Evolutionary conservation across 1,140 invertebrate genomes (phyloP).

Genomic region (Brachionus sp.): DNA sequence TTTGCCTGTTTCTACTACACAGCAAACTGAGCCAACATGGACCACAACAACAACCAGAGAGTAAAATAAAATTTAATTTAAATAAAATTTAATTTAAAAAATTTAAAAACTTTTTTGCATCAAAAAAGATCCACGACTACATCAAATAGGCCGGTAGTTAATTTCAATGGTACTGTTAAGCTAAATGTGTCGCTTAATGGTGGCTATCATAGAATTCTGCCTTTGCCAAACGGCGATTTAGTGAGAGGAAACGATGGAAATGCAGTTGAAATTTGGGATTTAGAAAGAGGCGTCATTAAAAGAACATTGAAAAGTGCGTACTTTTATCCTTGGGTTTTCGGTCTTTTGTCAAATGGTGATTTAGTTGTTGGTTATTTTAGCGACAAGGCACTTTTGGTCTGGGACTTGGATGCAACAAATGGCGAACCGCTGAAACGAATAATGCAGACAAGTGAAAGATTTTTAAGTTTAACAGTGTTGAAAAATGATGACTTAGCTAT

Average conservation of each 20-base stretch:
- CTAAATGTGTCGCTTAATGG: too few relatives aligned
- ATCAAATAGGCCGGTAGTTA: too few relatives aligned
- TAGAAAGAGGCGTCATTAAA: neutral
- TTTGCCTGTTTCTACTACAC: too few relatives aligned
- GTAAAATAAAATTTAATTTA: too few relatives aligned
- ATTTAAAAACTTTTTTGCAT: too few relatives aligned
- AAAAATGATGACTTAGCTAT: slow-evolving; percentile 4
- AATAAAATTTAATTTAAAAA: too few relatives aligned
- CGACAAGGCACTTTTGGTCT: neutral
- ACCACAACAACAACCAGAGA: too few relatives aligned
- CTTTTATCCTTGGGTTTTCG: neutral
- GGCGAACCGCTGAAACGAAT: neutral
- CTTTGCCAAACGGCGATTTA: neutral
- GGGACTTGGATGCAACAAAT: neutral
- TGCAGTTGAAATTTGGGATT: neutral
- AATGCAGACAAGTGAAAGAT: neutral
- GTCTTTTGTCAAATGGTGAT: neutral
- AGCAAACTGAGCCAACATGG: too few relatives aligned
- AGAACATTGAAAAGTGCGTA: neutral
- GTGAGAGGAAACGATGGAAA: neutral
- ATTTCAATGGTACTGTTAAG: too few relatives aligned
- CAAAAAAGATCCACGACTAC: too few relatives aligned
- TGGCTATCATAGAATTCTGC: neutral
- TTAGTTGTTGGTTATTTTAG: neutral
- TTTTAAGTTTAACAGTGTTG: neutral